Evolutionary conservation across 37 sponge, comb jelly and placozoan genomes (phyloP).

Genomic region (Spongilla lacustris): DNA sequence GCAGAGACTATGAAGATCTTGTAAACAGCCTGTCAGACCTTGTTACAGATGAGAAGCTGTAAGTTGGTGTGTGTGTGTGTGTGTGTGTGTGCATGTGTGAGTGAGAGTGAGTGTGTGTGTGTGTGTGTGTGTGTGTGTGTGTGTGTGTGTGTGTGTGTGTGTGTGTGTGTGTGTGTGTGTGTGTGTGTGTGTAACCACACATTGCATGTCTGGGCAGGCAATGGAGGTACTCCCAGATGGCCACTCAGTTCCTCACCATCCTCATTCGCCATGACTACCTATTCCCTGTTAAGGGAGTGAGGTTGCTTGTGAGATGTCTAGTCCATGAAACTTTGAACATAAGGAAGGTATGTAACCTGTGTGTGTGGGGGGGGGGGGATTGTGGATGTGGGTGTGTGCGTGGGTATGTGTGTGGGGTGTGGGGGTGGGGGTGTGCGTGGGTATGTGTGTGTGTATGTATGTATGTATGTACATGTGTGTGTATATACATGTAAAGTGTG

Average conservation of each 20-base stretch:
- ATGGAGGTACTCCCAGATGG: constrained; percentile 66
- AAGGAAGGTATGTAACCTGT: constrained; percentile 79
- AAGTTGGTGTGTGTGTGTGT: constrained; percentile 15
- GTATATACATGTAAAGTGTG: too few relatives aligned
- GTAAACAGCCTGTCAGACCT: constrained; percentile 38
- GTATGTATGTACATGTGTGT: too few relatives aligned
- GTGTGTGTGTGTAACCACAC: neutral
- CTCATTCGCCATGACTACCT: constrained; percentile 64
- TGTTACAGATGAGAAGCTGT: constrained; percentile 55
- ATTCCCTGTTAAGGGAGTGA: constrained; percentile 48
- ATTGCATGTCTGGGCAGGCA: constrained; percentile 24
- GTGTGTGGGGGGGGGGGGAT: too few relatives aligned
- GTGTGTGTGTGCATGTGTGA: too few relatives aligned
- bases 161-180: neutral
- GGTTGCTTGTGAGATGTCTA: constrained; percentile 47
- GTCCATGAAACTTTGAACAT: constrained; percentile 64
- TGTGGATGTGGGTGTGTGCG: neutral
- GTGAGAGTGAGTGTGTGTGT: too few relatives aligned
- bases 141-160: too few relatives aligned
- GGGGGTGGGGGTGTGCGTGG: too few relatives aligned
- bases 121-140: too few relatives aligned
- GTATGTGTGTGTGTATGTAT: neutral
- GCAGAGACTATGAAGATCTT: constrained; percentile 22
- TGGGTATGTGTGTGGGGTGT: neutral
- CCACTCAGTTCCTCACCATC: constrained; percentile 48